Evolutionary conservation across 2,113 vertebrate species (phyloP).

Genomic region (Alligator mississippiensis): DNA sequence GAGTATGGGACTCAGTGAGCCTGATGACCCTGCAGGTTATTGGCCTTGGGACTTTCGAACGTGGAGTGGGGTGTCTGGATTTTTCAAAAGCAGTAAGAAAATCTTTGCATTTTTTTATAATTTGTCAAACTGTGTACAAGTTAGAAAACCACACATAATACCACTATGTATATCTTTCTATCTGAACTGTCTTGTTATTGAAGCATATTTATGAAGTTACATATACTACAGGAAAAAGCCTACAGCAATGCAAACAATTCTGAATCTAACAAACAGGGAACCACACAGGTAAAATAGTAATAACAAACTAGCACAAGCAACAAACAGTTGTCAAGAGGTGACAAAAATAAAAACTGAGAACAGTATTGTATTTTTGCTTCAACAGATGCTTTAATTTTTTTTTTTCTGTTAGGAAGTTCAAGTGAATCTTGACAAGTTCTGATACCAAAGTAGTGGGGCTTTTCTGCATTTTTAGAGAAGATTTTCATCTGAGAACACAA

Average conservation of each 20-base stretch:
- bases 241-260: background rate
- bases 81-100: slow-evolving; percentile 97
- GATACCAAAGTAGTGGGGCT: background rate
- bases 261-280: slow-evolving; percentile 29
- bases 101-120: rapidly evolving
- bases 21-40: slow-evolving; percentile 90
- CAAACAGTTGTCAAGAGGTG: background rate
- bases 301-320: background rate
- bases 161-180: background rate
- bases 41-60: slow-evolving; percentile 94
- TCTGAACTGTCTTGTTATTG: background rate
- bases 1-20: slow-evolving; percentile 97
- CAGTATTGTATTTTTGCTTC: background rate
- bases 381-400: background rate
- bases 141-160: rapidly evolving
- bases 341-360: background rate
- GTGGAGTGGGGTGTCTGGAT: slow-evolving; percentile 93
- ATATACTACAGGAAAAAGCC: background rate
- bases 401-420: background rate
- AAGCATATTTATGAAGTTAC: background rate
- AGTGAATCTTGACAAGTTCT: background rate
- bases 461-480: background rate
- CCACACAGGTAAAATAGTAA: background rate
- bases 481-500: slow-evolving; percentile 23
- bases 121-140: rapidly evolving